phyloP scores from a whole-genome alignment of 2,888 invertebrate genomes.

The Sesia apiformis region DNA sequence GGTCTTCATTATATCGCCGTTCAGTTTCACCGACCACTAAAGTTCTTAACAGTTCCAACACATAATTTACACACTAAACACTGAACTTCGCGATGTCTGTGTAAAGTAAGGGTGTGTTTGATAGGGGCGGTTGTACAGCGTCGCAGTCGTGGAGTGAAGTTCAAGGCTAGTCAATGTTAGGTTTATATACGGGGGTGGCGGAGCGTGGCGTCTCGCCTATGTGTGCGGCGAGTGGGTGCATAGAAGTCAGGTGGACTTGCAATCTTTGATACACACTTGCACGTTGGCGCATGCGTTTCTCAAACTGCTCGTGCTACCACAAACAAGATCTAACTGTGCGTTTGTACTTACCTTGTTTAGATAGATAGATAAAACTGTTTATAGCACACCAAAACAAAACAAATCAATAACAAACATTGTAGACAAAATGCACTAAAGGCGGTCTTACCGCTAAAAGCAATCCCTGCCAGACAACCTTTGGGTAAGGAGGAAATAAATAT shows the following conservation, averaged over 20 bases:
- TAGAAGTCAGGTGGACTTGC: neutral
- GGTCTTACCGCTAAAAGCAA: too few relatives aligned
- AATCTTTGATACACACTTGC: conserved; percentile 33
- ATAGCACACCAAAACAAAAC: too few relatives aligned
- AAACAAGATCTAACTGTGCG: too few relatives aligned
- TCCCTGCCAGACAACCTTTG: too few relatives aligned
- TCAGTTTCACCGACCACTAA: conserved; percentile 36
- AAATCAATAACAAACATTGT: too few relatives aligned
- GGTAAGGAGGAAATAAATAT: too few relatives aligned
- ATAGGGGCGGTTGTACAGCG: conserved; percentile 2
- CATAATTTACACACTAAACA: conserved; percentile 5
- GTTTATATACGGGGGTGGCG: conserved; percentile 70
- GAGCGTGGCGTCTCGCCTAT: conserved; percentile 42
- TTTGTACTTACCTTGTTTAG: too few relatives aligned
- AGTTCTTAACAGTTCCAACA: conserved; percentile 11
- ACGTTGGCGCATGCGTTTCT: conserved; percentile 17
- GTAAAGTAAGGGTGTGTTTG: neutral
- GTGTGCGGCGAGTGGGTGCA: conserved; percentile 24
- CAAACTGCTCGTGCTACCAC: conserved; percentile 18
- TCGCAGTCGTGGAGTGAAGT: conserved; percentile 56
- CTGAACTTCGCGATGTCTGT: neutral
- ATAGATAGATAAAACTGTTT: too few relatives aligned
- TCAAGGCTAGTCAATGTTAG: conserved; percentile 58
- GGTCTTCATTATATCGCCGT: conserved; percentile 42
- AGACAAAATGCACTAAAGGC: too few relatives aligned